A percentile compares a stretch with the other conserved stretches of the same genome.
Conservation (phyloP, 2,888 invertebrate genomes). For the Lutraria lutraria region DNA sequence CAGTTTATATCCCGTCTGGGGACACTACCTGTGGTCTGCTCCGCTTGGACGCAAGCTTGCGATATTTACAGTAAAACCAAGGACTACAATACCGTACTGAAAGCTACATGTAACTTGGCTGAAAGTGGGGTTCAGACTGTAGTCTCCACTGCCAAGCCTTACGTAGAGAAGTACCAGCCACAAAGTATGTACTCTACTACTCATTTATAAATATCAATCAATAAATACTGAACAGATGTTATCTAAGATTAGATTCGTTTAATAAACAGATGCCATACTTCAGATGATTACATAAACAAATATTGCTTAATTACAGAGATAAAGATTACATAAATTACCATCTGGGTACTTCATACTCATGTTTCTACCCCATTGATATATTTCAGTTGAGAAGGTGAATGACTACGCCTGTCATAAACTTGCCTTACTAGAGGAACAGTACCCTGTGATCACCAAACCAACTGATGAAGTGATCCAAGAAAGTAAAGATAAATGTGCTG, state of each 20-base stretch:
- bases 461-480: conserved; percentile 89
- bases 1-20: conserved; percentile 91
- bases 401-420: conserved; percentile 93
- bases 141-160: conserved; percentile 92
- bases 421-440: conserved; percentile 93
- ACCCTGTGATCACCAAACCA: conserved; percentile 93
- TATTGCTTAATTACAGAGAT: too few relatives aligned
- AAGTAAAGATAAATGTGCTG: conserved; percentile 75
- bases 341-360: too few relatives aligned
- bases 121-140: conserved; percentile 91
- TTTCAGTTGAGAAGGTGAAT: conserved; percentile 83
- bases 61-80: conserved; percentile 92
- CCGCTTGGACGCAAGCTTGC: conserved; percentile 92
- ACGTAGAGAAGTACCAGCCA: conserved; percentile 90
- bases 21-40: conserved; percentile 94
- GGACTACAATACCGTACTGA: conserved; percentile 87
- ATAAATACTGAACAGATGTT: too few relatives aligned
- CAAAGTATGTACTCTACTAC: conserved; percentile 88
- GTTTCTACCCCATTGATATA: neutral
- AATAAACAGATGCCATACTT: too few relatives aligned
- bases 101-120: conserved; percentile 84
- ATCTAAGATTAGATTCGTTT: too few relatives aligned
- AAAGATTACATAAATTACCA: too few relatives aligned
- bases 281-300: too few relatives aligned
- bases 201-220: too few relatives aligned